These are phyloP conservation scores for Synodontis membranacea DNA, from an alignment of 2,113 vertebrate species.

Conservation along the genomic window DNA sequence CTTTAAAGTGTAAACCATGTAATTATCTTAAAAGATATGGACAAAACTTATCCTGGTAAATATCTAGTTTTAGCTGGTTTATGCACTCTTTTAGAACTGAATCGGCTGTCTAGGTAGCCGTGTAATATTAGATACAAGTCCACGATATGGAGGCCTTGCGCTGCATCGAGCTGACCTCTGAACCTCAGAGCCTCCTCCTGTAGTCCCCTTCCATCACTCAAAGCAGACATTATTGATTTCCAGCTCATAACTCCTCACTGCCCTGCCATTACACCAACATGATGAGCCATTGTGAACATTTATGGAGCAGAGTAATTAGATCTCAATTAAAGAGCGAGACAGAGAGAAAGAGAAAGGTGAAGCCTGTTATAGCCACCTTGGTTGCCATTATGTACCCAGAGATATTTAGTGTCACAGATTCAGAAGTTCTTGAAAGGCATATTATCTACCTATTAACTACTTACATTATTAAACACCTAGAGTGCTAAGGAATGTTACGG, in stretches of 20 bases:
- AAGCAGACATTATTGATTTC: constrained; percentile 40
- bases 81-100: background rate
- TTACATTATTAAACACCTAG: background rate
- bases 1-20: background rate
- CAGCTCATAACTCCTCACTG: constrained; percentile 38
- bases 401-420: background rate
- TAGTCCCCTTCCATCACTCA: constrained; percentile 32
- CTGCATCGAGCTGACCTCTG: constrained; percentile 31
- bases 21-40: background rate
- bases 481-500: background rate
- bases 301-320: constrained; percentile 36
- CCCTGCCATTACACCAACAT: constrained; percentile 34
- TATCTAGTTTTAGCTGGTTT: background rate
- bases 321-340: constrained; percentile 23
- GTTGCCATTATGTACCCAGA: background rate
- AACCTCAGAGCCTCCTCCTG: background rate
- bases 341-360: background rate
- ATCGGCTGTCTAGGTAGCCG: background rate
- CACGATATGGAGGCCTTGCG: background rate
- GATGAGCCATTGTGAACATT: constrained; percentile 46
- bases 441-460: background rate
- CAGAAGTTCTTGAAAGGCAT: background rate
- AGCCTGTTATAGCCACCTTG: constrained; percentile 10
- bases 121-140: background rate
- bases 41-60: background rate